Conservation (phyloP, 2,113 vertebrate genomes). For the Arizona elegans region DNA sequence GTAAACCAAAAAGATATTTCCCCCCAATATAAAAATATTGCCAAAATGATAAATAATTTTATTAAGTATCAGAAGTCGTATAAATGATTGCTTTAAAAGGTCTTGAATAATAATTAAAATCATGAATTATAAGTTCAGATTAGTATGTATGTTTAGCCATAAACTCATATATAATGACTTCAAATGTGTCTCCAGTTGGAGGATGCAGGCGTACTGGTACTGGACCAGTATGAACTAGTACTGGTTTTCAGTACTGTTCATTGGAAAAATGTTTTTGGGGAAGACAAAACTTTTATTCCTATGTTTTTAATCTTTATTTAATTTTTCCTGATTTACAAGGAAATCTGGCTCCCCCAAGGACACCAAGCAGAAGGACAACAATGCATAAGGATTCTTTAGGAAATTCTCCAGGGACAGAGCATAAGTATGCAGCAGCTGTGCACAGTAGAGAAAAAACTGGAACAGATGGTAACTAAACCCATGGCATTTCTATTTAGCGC, state of each 20-base stretch:
- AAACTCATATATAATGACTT: not conserved
- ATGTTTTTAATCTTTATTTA: not conserved
- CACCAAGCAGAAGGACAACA: not conserved
- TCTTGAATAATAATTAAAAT: not conserved
- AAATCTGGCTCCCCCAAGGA: not conserved
- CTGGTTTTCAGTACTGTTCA: not conserved
- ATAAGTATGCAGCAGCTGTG: not conserved
- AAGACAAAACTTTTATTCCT: not conserved
- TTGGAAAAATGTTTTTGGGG: not conserved
- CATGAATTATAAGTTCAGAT: not conserved
- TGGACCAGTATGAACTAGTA: no score
- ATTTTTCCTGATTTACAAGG: not conserved
- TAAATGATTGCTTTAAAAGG: not conserved
- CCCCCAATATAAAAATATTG: not conserved
- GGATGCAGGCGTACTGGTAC: not conserved
- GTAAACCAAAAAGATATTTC: not conserved
- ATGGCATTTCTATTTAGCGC: not conserved
- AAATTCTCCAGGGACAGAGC: not conserved
- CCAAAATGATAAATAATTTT: not conserved
- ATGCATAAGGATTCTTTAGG: not conserved
- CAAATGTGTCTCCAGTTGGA: not conserved
- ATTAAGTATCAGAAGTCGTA: not conserved
- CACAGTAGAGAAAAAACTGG: not conserved
- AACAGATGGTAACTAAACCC: not conserved
- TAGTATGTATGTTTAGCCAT: not conserved